Evolutionary conservation across 2,888 invertebrate genomes (phyloP).

Genomic region (Invenusta paracnida): DNA sequence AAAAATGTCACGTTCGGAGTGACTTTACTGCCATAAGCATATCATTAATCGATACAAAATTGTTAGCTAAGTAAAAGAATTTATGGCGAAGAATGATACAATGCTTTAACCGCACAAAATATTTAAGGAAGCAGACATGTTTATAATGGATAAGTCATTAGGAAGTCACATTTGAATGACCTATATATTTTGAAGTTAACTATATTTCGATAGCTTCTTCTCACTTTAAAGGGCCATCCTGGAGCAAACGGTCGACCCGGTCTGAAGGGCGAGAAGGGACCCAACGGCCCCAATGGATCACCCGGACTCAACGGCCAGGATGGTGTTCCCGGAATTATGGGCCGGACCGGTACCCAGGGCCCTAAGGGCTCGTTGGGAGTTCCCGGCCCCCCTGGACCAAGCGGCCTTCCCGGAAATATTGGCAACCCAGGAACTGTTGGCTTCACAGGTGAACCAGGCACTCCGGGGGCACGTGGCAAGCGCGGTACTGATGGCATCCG

Average conservation of each 20-base stretch:
- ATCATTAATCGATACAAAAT: too few species aligned
- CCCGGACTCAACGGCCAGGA: neutral
- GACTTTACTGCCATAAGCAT: too few species aligned
- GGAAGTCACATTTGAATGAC: too few species aligned
- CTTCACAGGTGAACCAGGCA: conserved; percentile 28
- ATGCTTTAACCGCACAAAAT: too few species aligned
- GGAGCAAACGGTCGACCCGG: neutral
- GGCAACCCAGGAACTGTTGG: conserved; percentile 15
- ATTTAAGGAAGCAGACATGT: too few species aligned
- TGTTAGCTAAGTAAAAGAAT: too few species aligned
- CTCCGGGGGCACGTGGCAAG: conserved; percentile 31
- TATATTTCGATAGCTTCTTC: too few species aligned
- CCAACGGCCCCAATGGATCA: neutral
- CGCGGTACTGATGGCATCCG: neutral
- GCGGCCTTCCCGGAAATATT: conserved; percentile 8
- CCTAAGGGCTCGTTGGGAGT: neutral
- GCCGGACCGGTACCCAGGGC: conserved; percentile 16
- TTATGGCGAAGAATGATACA: too few species aligned
- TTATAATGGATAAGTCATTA: too few species aligned
- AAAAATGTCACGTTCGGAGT: too few species aligned
- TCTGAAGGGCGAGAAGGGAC: conserved; percentile 1
- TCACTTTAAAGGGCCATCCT: neutral
- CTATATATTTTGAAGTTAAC: too few species aligned
- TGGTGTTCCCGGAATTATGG: neutral
- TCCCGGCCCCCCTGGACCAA: conserved; percentile 18